These are phyloP conservation scores for Leucania comma DNA, from an alignment of 2,888 invertebrate species.

Conservation along the genomic window DNA sequence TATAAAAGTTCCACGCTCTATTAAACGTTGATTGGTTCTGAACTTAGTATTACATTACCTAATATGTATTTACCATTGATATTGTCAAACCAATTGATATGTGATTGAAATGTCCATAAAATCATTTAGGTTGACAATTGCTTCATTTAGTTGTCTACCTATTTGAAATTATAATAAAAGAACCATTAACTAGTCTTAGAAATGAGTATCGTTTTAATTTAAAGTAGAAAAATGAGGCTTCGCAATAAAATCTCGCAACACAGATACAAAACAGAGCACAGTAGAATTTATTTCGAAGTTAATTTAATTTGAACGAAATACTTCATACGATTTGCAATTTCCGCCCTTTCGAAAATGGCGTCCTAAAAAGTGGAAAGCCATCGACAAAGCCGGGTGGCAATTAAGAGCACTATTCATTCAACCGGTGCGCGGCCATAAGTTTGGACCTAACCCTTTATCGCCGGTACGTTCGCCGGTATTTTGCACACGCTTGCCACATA, in stretches of 20 bases:
- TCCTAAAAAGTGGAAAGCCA: conserved; percentile 68
- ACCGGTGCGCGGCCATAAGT: conserved; percentile 66
- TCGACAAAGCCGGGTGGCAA: conserved; percentile 68
- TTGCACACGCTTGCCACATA: conserved; percentile 62
- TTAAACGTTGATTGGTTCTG: conserved; percentile 48
- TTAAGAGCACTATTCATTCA: conserved; percentile 70
- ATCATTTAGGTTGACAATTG: conserved; percentile 7
- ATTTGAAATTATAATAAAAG: conserved; percentile 14
- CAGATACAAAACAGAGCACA: conserved; percentile 20
- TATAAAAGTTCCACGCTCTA: conserved; percentile 61
- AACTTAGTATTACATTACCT: conserved; percentile 7
- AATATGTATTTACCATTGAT: conserved; percentile 8
- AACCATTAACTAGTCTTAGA: conserved; percentile 12
- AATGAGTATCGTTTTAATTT: neutral
- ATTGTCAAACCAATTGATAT: conserved; percentile 23
- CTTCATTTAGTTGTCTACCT: conserved; percentile 1
- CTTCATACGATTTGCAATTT: conserved; percentile 62
- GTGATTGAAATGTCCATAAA: conserved; percentile 32
- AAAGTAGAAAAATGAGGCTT: neutral
- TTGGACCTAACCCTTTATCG: conserved; percentile 65
- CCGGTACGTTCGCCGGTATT: conserved; percentile 59
- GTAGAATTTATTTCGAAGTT: conserved; percentile 51
- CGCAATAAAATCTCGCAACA: conserved; percentile 12
- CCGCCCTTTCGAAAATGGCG: conserved; percentile 58
- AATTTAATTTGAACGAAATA: conserved; percentile 60